Percentiles rank a stretch among this genome's conserved stretches.
Conservation (phyloP, 2,797 vertebrate genomes). For the Danionella dracula region DNA sequence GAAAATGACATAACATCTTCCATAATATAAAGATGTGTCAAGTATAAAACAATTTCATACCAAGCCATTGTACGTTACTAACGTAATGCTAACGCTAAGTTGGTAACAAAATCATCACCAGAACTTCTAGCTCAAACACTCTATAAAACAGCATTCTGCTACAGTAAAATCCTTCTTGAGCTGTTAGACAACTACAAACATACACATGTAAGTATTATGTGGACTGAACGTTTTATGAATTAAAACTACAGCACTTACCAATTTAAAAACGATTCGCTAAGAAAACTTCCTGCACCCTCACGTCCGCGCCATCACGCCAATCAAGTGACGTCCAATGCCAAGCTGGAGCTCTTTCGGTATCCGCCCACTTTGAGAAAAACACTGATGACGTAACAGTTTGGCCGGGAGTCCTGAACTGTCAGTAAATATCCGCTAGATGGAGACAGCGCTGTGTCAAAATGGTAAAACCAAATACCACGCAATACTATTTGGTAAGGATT, state of each 20-base stretch:
- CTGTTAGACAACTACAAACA: not conserved
- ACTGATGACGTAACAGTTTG: not conserved
- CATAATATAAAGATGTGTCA: too few species aligned
- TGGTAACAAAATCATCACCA: too few species aligned
- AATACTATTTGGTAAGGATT: too few species aligned
- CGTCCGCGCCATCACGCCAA: not conserved
- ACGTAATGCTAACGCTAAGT: too few species aligned
- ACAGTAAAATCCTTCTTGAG: not conserved
- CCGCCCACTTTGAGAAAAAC: not conserved
- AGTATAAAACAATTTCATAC: too few species aligned
- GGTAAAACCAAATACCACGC: too few species aligned
- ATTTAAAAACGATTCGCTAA: not conserved
- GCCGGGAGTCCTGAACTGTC: not conserved
- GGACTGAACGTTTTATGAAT: not conserved
- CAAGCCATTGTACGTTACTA: too few species aligned
- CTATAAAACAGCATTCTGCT: too few species aligned
- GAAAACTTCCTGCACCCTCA: slow-evolving; percentile 13
- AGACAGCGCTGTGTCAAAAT: not conserved
- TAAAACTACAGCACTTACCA: too few species aligned
- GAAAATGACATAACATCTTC: too few species aligned
- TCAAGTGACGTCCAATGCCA: not conserved
- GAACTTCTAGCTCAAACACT: too few species aligned
- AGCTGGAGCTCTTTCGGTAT: not conserved
- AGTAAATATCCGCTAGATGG: not conserved
- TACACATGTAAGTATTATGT: not conserved